phyloP scores from a whole-genome alignment of 1,140 invertebrate genomes.

The Musca vetustissima region DNA sequence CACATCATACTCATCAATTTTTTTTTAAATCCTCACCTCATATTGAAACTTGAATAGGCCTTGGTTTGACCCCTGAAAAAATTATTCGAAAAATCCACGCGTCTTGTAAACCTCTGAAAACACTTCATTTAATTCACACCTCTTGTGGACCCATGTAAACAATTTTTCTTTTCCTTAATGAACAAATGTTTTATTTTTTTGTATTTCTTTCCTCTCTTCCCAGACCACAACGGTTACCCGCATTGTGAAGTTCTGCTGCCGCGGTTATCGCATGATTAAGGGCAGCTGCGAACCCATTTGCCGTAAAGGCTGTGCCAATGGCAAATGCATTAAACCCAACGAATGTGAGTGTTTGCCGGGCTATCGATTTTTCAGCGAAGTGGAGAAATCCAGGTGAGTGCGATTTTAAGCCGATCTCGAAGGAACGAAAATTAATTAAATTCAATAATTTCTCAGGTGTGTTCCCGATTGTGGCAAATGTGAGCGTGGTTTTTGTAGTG shows the following conservation, averaged over 20 bases:
- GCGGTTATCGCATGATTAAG: background rate
- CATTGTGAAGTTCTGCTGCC: background rate
- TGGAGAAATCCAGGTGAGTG: background rate
- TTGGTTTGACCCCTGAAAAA: too few relatives aligned
- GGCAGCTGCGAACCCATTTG: conserved; percentile 48
- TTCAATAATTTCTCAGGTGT: background rate
- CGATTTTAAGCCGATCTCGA: too few relatives aligned
- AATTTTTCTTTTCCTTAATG: too few relatives aligned
- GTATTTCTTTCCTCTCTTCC: too few relatives aligned
- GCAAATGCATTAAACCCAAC: conserved; percentile 16
- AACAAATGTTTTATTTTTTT: too few relatives aligned
- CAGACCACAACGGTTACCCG: background rate
- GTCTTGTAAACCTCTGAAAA: too few relatives aligned
- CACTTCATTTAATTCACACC: too few relatives aligned
- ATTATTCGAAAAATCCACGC: too few relatives aligned
- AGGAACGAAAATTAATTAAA: too few relatives aligned
- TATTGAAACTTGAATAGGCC: too few relatives aligned
- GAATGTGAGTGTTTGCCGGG: conserved; percentile 12
- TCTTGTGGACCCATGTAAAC: too few relatives aligned
- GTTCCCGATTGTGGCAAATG: conserved; percentile 42
- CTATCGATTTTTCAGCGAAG: conserved; percentile 13
- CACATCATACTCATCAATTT: conserved; percentile 9
- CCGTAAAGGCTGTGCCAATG: conserved; percentile 28
- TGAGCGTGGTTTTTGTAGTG: conserved; percentile 59
- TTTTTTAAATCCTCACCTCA: too few relatives aligned